phyloP scores from a whole-genome alignment of 2,888 invertebrate species.

The Platerodrilus igneus region DNA sequence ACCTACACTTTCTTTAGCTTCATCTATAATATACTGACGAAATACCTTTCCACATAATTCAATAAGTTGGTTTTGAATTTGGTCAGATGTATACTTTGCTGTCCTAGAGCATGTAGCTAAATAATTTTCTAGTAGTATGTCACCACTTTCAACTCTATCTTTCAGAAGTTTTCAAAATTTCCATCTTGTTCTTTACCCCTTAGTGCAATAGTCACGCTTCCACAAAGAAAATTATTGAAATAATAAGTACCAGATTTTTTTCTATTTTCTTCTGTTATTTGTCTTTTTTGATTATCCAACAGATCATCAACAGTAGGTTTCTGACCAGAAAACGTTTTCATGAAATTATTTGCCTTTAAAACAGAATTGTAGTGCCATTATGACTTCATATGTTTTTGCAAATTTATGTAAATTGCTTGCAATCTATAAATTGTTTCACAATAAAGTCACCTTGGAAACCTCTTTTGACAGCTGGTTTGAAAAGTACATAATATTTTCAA shows the following conservation, averaged over 20 bases:
- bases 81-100: conserved; percentile 32
- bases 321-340: conserved; percentile 13
- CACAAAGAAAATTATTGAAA: conserved; percentile 32
- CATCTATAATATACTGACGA: conserved; percentile 30
- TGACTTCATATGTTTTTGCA: conserved; percentile 26
- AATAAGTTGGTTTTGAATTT: conserved; percentile 39
- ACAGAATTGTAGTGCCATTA: conserved; percentile 29
- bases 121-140: conserved; percentile 24
- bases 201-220: conserved; percentile 30
- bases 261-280: conserved; percentile 25
- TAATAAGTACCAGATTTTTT: conserved; percentile 24
- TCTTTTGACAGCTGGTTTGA: conserved; percentile 25
- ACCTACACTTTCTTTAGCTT: conserved; percentile 26
- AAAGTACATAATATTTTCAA: conserved; percentile 31
- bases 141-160: conserved; percentile 27
- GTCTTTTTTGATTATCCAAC: conserved; percentile 18
- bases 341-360: conserved; percentile 31
- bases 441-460: conserved; percentile 32
- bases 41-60: conserved; percentile 30
- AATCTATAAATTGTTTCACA: conserved; percentile 28
- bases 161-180: conserved; percentile 24
- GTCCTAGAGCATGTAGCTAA: conserved; percentile 25
- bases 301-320: conserved; percentile 23
- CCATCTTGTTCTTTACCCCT: conserved; percentile 27
- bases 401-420: conserved; percentile 31